Conservation (phyloP, 2,113 vertebrate genomes). For the Cisticola juncidis region DNA sequence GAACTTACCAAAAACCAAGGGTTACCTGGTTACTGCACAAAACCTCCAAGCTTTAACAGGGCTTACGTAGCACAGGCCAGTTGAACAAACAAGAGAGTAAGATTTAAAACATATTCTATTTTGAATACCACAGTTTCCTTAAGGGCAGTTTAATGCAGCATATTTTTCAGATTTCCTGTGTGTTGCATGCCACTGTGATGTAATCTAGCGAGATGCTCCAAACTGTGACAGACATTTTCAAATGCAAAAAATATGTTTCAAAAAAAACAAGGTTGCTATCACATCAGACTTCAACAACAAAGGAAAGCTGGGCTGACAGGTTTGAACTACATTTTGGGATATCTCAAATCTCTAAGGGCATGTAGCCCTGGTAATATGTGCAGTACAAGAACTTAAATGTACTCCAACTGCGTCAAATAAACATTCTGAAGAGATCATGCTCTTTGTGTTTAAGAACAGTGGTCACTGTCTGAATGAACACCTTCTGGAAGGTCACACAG, state of each 20-base stretch:
- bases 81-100: conserved; percentile 65
- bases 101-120: conserved; percentile 70
- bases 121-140: conserved; percentile 62
- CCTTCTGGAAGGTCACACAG: not conserved
- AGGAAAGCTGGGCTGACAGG: not conserved
- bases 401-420: not conserved
- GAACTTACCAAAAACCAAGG: not conserved
- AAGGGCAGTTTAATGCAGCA: conserved; percentile 64
- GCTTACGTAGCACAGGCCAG: not conserved
- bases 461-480: not conserved
- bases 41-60: not conserved
- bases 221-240: conserved; percentile 58
- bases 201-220: conserved; percentile 58
- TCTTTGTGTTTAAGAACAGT: not conserved
- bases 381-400: not conserved
- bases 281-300: conserved; percentile 12
- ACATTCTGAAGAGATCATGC: not conserved
- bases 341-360: not conserved
- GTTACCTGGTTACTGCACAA: not conserved
- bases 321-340: not conserved
- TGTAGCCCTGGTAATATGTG: not conserved
- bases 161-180: conserved; percentile 69
- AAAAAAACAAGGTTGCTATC: conserved; percentile 40
- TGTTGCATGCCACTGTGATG: conserved; percentile 67
- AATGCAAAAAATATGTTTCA: conserved; percentile 59